Conservation (phyloP, 2,888 invertebrate species). For the Alsophila aescularia region DNA sequence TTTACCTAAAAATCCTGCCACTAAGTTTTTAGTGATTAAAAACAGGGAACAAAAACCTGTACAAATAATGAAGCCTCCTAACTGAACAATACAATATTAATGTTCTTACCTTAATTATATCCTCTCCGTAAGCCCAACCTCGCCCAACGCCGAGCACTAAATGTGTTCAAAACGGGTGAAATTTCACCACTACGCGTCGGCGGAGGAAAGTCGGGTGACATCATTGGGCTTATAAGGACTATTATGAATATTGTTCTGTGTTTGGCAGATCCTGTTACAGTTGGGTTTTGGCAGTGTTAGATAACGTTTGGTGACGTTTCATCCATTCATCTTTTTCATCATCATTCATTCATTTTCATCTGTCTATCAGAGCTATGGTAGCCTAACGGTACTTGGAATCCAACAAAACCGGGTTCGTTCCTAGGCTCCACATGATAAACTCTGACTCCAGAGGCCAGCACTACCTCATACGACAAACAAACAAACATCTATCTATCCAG, state of each 20-base stretch:
- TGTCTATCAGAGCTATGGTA: no score
- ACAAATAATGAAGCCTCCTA: no score
- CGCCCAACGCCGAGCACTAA: slow-evolving; percentile 31
- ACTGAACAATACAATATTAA: not conserved
- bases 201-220: slow-evolving; percentile 55
- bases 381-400: no score
- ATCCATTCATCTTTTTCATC: no score
- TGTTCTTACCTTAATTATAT: slow-evolving; percentile 3
- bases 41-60: not conserved
- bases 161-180: slow-evolving; percentile 37
- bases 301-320: slow-evolving; percentile 10
- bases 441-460: no score
- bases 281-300: slow-evolving; percentile 20
- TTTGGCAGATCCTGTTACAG: slow-evolving; percentile 45
- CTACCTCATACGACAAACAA: no score
- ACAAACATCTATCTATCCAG: no score
- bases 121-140: slow-evolving; percentile 17
- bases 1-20: no score
- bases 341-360: no score
- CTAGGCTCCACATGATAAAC: no score
- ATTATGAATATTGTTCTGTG: slow-evolving; percentile 32
- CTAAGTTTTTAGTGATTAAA: no score
- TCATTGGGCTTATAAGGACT: slow-evolving; percentile 46
- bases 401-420: no score
- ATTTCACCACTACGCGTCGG: slow-evolving; percentile 39